Evolutionary conservation across 2,113 vertebrate genomes (phyloP).

Genomic region (Telmatochromis brachygnathus): DNA sequence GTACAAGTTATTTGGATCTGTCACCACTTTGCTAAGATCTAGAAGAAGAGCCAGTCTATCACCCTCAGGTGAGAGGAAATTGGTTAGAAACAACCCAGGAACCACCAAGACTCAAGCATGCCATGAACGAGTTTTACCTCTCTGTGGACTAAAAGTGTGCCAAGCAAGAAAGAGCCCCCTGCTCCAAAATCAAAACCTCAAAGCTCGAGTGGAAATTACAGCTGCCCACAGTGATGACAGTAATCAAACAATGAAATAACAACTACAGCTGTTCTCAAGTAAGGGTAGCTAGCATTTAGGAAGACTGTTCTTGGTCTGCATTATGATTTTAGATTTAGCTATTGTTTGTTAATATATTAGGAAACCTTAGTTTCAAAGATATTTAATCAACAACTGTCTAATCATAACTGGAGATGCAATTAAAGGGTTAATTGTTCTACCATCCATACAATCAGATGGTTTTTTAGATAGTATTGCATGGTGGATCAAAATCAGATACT

Average conservation of each 20-base stretch:
- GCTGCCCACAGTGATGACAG: neutral
- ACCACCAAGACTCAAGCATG: neutral
- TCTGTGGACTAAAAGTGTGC: neutral
- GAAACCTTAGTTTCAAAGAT: neutral
- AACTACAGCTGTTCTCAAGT: neutral
- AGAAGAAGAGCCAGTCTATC: neutral
- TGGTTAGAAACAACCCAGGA: neutral
- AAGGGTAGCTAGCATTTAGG: neutral
- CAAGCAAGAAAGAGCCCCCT: neutral
- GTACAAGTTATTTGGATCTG: neutral
- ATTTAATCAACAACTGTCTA: neutral
- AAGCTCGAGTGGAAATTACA: neutral
- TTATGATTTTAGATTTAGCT: neutral
- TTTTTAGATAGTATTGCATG: neutral
- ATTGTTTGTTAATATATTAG: neutral
- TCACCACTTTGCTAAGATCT: neutral
- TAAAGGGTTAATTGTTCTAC: neutral
- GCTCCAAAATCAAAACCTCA: neutral
- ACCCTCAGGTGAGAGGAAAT: neutral
- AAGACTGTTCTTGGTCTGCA: neutral
- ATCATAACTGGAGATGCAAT: neutral
- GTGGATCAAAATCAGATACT: neutral
- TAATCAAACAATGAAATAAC: neutral
- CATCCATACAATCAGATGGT: neutral
- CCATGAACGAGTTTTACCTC: neutral